These are phyloP conservation scores for Ditula angustiorana DNA, from an alignment of 2,888 invertebrate genomes.

Conservation along the genomic window DNA sequence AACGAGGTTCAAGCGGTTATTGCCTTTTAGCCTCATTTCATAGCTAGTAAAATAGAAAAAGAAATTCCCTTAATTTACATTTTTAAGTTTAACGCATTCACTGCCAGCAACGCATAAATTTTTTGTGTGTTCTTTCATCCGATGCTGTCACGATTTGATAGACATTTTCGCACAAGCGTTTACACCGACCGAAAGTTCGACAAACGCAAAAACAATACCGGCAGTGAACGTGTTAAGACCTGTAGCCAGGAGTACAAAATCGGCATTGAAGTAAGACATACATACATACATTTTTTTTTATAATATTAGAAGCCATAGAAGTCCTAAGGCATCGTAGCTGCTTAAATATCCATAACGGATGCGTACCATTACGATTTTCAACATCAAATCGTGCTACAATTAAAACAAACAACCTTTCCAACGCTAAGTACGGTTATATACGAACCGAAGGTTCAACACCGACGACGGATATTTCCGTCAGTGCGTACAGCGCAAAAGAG, in stretches of 20 bases:
- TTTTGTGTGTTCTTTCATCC: no score
- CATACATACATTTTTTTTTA: background rate
- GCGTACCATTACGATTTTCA: background rate
- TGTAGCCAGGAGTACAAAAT: background rate
- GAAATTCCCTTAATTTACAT: background rate
- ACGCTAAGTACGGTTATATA: no score
- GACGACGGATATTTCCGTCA: no score
- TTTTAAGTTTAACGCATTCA: background rate
- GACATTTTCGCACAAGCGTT: no score
- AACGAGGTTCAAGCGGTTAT: background rate
- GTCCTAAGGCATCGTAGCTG: slow-evolving; percentile 7
- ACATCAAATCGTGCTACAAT: slow-evolving; percentile 38
- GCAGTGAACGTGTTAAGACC: no score
- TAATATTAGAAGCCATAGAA: background rate
- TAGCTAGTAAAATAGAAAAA: background rate
- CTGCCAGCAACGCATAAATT: no score
- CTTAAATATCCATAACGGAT: background rate
- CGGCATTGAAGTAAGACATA: background rate
- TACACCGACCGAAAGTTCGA: no score
- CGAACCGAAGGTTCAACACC: no score
- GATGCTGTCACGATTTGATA: no score
- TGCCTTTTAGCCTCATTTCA: background rate
- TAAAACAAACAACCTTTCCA: slow-evolving; percentile 43
- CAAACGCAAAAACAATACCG: no score
- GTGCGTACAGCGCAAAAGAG: no score